Conservation (phyloP, 2,113 vertebrate genomes). For the Falco punctatus region DNA sequence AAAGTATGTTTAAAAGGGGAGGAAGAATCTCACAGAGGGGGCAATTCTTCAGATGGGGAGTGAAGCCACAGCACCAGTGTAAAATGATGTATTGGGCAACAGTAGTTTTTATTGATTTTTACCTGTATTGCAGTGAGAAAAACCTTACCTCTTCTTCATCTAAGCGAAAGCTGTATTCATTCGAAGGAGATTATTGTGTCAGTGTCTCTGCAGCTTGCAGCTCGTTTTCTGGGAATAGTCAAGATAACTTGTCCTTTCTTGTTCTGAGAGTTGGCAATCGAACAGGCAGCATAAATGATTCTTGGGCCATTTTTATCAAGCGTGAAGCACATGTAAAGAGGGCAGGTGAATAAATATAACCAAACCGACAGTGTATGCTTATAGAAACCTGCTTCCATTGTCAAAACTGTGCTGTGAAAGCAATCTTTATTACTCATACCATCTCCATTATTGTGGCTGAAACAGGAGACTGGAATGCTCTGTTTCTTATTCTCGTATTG, state of each 20-base stretch:
- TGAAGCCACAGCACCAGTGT: background rate
- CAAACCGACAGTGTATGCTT: background rate
- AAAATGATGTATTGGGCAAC: background rate
- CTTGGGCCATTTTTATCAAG: slow-evolving; percentile 15
- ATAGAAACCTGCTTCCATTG: background rate
- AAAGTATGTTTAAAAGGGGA: background rate
- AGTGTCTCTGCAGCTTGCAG: slow-evolving; percentile 35
- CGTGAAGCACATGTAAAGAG: slow-evolving; percentile 36
- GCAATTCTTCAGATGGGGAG: background rate
- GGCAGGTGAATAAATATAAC: background rate
- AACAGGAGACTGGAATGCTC: background rate
- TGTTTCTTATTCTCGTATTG: background rate
- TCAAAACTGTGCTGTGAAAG: background rate
- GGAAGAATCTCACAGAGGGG: background rate
- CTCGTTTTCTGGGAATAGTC: slow-evolving; percentile 36
- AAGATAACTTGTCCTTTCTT: slow-evolving; percentile 61
- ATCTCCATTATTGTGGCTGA: background rate
- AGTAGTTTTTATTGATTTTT: slow-evolving; percentile 7
- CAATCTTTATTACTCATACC: background rate
- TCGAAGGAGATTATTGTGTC: slow-evolving; percentile 44
- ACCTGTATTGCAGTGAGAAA: background rate
- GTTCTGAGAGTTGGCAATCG: slow-evolving; percentile 50
- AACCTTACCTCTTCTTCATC: background rate
- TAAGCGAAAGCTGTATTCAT: slow-evolving; percentile 38
- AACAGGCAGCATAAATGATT: slow-evolving; percentile 17